Conservation (phyloP, 2,113 vertebrate species). For the Pseudorhombus dupliciocellatus region DNA sequence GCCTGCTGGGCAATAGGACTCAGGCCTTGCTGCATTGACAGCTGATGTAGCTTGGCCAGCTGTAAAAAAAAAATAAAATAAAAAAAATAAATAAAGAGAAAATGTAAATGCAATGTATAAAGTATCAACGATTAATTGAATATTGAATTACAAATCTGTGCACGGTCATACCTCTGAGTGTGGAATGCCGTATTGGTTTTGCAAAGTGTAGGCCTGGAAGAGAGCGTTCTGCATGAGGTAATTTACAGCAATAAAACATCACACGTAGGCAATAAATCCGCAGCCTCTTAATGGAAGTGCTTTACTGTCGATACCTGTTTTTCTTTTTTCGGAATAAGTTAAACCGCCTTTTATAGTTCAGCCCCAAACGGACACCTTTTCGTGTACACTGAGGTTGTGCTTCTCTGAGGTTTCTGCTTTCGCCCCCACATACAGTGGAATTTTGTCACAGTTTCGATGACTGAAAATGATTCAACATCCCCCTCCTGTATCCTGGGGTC, state of each 20-base stretch:
- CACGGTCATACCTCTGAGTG: conserved; percentile 88
- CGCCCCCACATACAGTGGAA: no score
- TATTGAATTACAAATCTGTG: conserved; percentile 14
- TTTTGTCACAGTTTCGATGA: no score
- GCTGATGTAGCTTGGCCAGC: conserved; percentile 94
- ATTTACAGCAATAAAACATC: conserved; percentile 60
- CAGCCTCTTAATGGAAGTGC: conserved; percentile 63
- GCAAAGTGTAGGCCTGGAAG: conserved; percentile 91
- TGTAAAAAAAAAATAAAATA: conserved; percentile 65
- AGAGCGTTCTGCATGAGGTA: conserved; percentile 66
- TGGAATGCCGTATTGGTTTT: conserved; percentile 93
- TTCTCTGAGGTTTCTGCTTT: no score
- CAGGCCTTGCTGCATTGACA: conserved; percentile 90
- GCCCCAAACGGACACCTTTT: not conserved
- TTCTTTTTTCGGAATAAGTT: conserved; percentile 27
- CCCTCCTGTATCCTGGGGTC: no score
- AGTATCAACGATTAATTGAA: conserved; percentile 10
- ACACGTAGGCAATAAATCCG: conserved; percentile 53
- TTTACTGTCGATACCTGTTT: conserved; percentile 31
- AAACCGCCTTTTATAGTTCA: conserved; percentile 12
- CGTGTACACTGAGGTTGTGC: no score
- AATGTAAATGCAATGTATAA: not conserved
- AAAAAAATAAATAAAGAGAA: not conserved
- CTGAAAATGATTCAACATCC: not conserved
- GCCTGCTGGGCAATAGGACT: conserved; percentile 84